Percentiles rank a stretch among this genome's conserved stretches.
These are phyloP conservation scores for Formica selysi DNA, from an alignment of 1,140 invertebrate species.

Conservation along the genomic window DNA sequence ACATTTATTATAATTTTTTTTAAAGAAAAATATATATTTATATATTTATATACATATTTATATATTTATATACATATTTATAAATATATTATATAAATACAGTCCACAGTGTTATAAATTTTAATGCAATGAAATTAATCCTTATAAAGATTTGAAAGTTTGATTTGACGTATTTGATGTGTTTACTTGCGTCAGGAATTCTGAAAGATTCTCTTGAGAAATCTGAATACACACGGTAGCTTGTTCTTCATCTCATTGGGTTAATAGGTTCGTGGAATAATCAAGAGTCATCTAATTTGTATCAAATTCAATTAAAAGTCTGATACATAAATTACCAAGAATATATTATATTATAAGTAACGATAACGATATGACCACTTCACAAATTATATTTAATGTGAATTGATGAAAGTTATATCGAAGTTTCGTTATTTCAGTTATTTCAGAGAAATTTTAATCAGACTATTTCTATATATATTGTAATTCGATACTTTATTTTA, in stretches of 20 bases:
- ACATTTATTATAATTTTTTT: not conserved
- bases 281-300: conserved; percentile 47
- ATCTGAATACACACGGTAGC: conserved; percentile 49
- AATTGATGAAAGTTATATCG: not conserved
- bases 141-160: not conserved
- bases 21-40: not conserved
- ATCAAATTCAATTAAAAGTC: conserved; percentile 31
- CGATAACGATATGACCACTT: conserved; percentile 40
- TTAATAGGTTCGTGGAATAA: conserved; percentile 58
- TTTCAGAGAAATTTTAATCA: not conserved
- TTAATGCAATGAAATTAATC: not conserved
- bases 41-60: too few relatives aligned
- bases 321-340: not conserved
- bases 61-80: not conserved
- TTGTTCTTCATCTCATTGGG: conserved; percentile 46
- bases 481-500: not conserved
- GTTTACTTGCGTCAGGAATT: conserved; percentile 18
- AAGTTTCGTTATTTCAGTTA: not conserved
- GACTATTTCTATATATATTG: not conserved
- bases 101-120: not conserved
- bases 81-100: conserved; percentile 14
- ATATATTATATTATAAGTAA: conserved; percentile 16
- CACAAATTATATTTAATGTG: not conserved
- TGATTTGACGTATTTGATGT: conserved; percentile 14
- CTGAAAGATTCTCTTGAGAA: conserved; percentile 50